A percentile compares a stretch with the other conserved stretches of the same genome.
Conservation (phyloP, 2,888 invertebrate genomes). For the Lasioglossum lativentre region DNA sequence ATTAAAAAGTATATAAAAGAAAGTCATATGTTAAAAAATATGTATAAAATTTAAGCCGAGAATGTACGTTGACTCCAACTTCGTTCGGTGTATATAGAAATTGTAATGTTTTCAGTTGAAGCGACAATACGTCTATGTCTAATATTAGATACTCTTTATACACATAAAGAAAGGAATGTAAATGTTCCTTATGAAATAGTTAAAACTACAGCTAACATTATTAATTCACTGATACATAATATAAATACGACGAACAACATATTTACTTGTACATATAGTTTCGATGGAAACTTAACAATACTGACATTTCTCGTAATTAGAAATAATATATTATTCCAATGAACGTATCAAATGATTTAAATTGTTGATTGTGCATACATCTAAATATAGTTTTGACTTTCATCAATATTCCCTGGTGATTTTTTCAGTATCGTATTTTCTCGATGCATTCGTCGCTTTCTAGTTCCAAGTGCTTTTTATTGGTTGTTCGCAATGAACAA, state of each 20-base stretch:
- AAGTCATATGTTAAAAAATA: not conserved
- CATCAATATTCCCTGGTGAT: not conserved
- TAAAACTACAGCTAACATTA: not conserved
- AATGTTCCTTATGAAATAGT: slow-evolving; percentile 1
- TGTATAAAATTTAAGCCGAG: not conserved
- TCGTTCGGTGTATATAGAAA: not conserved
- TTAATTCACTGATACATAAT: not conserved
- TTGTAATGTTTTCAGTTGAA: not conserved
- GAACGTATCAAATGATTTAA: not conserved
- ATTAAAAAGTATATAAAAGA: not conserved
- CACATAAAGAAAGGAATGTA: not conserved
- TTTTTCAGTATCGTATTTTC: not conserved
- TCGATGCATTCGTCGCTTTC: slow-evolving; percentile 5
- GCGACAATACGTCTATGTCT: not conserved
- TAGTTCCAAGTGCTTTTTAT: slow-evolving; percentile 29
- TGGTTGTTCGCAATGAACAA: not conserved
- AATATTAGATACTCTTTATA: not conserved
- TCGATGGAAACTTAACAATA: slow-evolving; percentile 85
- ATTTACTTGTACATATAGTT: not conserved
- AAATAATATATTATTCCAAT: not conserved
- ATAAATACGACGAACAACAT: not conserved
- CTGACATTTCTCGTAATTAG: not conserved
- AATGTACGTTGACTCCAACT: not conserved
- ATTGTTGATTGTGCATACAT: not conserved
- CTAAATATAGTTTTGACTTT: not conserved